Percentiles rank a stretch among this genome's conserved stretches.
These are phyloP conservation scores for Drosophila ambigua DNA, from an alignment of 1,140 invertebrate genomes.

Conservation along the genomic window DNA sequence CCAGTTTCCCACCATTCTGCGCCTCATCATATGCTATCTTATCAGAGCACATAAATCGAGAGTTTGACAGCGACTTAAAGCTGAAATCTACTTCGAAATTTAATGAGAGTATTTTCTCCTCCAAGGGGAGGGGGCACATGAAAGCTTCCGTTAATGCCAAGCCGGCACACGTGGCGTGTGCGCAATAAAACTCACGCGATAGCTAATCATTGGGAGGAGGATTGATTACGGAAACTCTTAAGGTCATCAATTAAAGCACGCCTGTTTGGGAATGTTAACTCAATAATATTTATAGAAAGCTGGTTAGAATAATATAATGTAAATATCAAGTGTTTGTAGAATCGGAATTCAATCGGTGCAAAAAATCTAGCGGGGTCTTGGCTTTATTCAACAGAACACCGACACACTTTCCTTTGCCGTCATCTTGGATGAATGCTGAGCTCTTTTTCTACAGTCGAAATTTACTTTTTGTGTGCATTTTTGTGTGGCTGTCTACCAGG, in stretches of 20 bases:
- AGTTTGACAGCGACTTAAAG: slow-evolving; percentile 25
- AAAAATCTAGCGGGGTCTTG: too few species aligned
- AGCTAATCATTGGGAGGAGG: slow-evolving; percentile 43
- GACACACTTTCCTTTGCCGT: too few species aligned
- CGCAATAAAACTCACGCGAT: slow-evolving; percentile 61
- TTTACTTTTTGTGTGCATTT: background rate
- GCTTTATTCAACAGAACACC: too few species aligned
- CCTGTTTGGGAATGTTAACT: background rate
- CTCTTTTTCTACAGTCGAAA: background rate
- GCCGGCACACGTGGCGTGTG: slow-evolving; percentile 61
- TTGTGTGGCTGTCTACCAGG: background rate
- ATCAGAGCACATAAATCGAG: slow-evolving; percentile 32
- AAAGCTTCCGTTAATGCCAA: slow-evolving; percentile 39
- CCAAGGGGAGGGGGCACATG: background rate
- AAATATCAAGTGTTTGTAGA: too few species aligned
- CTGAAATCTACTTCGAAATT: slow-evolving; percentile 6
- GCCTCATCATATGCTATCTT: slow-evolving; percentile 23
- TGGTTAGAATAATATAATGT: too few species aligned
- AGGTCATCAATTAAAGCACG: slow-evolving; percentile 50
- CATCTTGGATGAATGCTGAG: slow-evolving; percentile 6
- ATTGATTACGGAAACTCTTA: slow-evolving; percentile 58
- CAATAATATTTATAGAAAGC: background rate
- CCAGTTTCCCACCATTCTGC: slow-evolving; percentile 27
- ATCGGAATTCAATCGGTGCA: too few species aligned
- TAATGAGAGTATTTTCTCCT: slow-evolving; percentile 7